Evolutionary conservation across 2,888 invertebrate genomes (phyloP).

Genomic region (Tetranychus truncatus): DNA sequence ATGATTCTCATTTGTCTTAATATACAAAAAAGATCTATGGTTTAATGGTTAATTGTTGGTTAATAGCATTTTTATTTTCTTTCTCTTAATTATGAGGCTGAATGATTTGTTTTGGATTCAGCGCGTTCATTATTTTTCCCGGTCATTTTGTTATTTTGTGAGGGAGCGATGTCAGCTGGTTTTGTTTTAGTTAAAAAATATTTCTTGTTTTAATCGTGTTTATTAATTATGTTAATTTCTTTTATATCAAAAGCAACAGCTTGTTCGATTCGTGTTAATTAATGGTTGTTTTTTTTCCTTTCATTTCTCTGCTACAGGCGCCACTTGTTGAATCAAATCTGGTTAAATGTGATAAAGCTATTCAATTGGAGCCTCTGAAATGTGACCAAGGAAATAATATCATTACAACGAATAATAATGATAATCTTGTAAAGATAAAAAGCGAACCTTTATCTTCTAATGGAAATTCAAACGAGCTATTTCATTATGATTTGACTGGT

Average conservation of each 20-base stretch:
- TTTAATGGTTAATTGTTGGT: not conserved
- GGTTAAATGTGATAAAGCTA: not conserved
- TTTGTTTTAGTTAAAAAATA: not conserved
- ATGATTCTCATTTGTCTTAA: too few relatives aligned
- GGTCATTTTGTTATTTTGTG: not conserved
- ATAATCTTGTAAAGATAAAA: not conserved
- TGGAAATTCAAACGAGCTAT: not conserved
- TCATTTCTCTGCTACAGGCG: not conserved
- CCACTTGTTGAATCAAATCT: not conserved
- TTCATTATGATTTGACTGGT: not conserved
- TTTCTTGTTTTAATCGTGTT: not conserved
- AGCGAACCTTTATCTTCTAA: not conserved
- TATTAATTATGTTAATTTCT: too few relatives aligned
- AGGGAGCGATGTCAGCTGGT: not conserved
- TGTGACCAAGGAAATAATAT: too few relatives aligned
- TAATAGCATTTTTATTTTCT: not conserved
- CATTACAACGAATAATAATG: not conserved
- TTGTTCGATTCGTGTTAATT: not conserved
- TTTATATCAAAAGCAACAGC: too few relatives aligned
- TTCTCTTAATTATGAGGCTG: not conserved
- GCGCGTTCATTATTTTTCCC: not conserved
- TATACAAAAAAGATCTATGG: too few relatives aligned
- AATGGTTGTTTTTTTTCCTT: not conserved
- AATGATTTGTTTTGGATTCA: not conserved
- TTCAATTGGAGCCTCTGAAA: too few relatives aligned